phyloP scores from a whole-genome alignment of 1,140 invertebrate genomes.

The Eulimnadia texana region DNA sequence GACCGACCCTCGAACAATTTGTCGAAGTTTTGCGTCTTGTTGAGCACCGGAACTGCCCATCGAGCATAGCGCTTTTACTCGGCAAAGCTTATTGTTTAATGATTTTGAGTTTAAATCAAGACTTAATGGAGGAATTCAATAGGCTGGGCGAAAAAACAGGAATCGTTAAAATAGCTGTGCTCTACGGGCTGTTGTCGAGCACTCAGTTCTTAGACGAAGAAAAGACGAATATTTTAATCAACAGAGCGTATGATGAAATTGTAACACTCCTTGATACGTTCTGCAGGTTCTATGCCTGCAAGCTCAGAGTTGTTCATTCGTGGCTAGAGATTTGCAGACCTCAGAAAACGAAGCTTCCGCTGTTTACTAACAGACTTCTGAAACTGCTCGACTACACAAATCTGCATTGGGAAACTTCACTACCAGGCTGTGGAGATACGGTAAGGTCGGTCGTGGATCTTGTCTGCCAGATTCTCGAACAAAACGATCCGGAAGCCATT shows the following conservation, averaged over 20 bases:
- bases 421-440: not conserved
- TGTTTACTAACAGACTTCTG: not conserved
- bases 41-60: not conserved
- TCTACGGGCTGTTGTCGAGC: not conserved
- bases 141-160: not conserved
- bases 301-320: not conserved
- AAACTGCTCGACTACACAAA: not conserved
- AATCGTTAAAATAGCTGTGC: not conserved
- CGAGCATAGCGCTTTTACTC: not conserved
- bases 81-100: not conserved
- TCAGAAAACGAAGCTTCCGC: not conserved
- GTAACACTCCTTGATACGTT: not conserved
- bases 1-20: not conserved
- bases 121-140: not conserved
- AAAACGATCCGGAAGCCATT: not conserved
- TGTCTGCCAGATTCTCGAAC: not conserved
- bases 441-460: not conserved
- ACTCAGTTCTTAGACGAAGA: not conserved
- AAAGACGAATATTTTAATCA: not conserved
- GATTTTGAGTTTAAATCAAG: not conserved
- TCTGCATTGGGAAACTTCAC: slow-evolving; percentile 1
- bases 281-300: not conserved
- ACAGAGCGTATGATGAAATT: not conserved
- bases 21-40: not conserved
- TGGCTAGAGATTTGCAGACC: not conserved